Base-by-base conservation (phyloP, 1,140 invertebrate species). In the Eciton burchellii region DNA sequence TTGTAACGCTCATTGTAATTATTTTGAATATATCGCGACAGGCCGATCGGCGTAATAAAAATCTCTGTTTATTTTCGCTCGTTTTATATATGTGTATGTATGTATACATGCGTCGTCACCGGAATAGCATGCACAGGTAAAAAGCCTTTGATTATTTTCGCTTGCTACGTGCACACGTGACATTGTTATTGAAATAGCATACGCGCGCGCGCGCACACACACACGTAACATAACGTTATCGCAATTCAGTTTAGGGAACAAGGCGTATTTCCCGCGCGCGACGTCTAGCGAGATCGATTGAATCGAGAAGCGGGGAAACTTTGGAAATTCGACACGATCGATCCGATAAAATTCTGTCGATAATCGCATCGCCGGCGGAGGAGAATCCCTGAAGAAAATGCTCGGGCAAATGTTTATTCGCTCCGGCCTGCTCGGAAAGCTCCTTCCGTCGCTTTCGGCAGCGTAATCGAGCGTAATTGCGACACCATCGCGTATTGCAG, bases 381-480 rank as follows among this genome's bases (percentile, higher is more conserved):
- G 29, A 4, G n/a, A 70, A 8, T 70, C 29, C 1, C 0, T 35
- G 5, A 24, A 70, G n/a, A 19, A n/a, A 70, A 54, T 14, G 29
- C 9, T 4, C 66, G n/a, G n/a, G 26, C 14, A 3, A 21, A 49
- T 49, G 12, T 57, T 41, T 74, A 19, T 54, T 21, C 1, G 35
- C 5, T 9, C 21, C 11, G 8, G 8, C 9, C 1, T 8, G 5
- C 43, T 0, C 12, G 43, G 14, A 19, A 54, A n/a, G 9, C 62
- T 49, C 16, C 70, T 77, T 6, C n/a, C 35, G 24, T 16, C 41
- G 52, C 56, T 85, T 81, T 60, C 70, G 49, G 59, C 76, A 60
- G 16, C 14, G 2, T 84, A n/a, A 77, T 60, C 45, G 60, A 72
- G 52, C 9, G 52, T 66, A 79, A 65, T 85, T 84, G 83, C 84